A percentile compares a stretch with the other conserved stretches of the same genome.
Conservation (phyloP, 2,113 vertebrate genomes). For the Campylomormyrus tamandua region DNA sequence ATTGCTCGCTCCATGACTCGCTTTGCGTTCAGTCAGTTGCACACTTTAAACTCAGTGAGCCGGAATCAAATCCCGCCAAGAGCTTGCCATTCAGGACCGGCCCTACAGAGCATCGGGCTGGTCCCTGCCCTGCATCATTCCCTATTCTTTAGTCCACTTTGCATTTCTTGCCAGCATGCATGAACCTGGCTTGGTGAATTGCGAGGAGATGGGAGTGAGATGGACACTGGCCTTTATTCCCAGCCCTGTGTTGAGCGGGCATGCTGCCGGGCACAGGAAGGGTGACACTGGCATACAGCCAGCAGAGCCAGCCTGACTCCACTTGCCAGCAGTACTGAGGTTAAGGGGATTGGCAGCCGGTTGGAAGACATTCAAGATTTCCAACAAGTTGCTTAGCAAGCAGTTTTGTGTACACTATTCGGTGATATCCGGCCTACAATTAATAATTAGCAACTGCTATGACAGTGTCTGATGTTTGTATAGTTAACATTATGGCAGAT, state of each 20-base stretch:
- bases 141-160: not conserved
- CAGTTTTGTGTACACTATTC: not conserved
- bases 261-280: not conserved
- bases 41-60: not conserved
- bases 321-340: not conserved
- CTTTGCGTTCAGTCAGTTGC: not conserved
- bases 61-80: not conserved
- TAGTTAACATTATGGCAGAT: not conserved
- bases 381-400: not conserved
- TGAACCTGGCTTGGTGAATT: not conserved
- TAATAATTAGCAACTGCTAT: not conserved
- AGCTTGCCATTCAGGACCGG: not conserved
- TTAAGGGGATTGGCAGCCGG: not conserved
- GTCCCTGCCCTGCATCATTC: not conserved
- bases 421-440: not conserved
- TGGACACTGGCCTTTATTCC: not conserved
- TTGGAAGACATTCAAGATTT: not conserved
- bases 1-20: not conserved
- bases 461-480: not conserved
- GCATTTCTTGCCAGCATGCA: not conserved
- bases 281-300: not conserved
- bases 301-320: not conserved
- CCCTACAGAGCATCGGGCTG: not conserved
- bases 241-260: not conserved
- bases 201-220: not conserved